Percentiles rank a stretch among this genome's conserved stretches.
These are phyloP conservation scores for Apamea anceps DNA, from an alignment of 2,888 invertebrate genomes.

Conservation along the genomic window DNA sequence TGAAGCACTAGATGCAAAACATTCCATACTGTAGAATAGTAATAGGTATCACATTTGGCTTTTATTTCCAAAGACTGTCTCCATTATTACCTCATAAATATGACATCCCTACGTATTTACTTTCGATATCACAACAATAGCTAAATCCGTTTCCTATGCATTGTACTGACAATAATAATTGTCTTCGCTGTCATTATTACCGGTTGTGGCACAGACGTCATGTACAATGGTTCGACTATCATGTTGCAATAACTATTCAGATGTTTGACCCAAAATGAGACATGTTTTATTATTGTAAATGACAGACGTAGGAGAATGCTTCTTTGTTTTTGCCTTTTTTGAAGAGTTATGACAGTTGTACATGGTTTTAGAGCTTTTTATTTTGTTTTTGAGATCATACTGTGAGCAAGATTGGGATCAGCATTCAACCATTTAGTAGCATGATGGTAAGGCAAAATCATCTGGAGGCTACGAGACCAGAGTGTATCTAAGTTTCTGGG, in stretches of 20 bases:
- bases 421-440: neutral
- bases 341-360: constrained; percentile 22
- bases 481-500: neutral
- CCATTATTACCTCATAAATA: constrained; percentile 44
- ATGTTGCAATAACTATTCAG: constrained; percentile 78
- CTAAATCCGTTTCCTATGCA: constrained; percentile 63
- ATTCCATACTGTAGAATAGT: neutral
- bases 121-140: constrained; percentile 59
- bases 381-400: constrained; percentile 1
- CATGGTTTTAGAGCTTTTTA: neutral
- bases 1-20: neutral
- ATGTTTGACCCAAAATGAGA: constrained; percentile 73
- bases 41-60: neutral
- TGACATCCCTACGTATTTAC: constrained; percentile 53
- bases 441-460: neutral
- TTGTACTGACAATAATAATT: constrained; percentile 65
- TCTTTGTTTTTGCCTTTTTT: constrained; percentile 57
- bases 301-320: constrained; percentile 70
- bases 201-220: constrained; percentile 39
- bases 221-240: constrained; percentile 67
- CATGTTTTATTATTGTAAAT: constrained; percentile 76
- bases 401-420: neutral
- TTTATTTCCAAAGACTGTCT: constrained; percentile 4
- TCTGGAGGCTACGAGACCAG: no score
- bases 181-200: constrained; percentile 61